phyloP scores from a whole-genome alignment of 2,888 invertebrate genomes.

The Antheraea yamamai region DNA sequence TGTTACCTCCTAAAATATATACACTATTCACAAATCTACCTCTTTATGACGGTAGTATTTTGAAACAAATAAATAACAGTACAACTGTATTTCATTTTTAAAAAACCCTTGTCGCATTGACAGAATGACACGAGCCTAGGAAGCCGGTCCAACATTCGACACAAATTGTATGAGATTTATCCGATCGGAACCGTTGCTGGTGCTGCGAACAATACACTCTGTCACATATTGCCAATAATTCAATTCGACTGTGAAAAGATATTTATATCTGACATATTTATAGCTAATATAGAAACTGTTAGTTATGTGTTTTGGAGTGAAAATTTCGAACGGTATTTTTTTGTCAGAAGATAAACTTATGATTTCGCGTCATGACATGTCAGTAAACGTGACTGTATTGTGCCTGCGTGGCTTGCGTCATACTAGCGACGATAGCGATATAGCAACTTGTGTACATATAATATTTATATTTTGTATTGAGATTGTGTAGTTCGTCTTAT shows the following conservation, averaged over 20 bases:
- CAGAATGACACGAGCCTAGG: constrained; percentile 6
- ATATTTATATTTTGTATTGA: no score
- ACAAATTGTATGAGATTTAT: constrained; percentile 25
- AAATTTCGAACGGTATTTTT: no score
- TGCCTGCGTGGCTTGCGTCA: no score
- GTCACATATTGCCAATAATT: constrained; percentile 16
- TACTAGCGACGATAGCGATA: no score
- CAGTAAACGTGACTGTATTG: no score
- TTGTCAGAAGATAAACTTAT: no score
- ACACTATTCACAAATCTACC: no score
- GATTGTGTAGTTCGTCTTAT: no score
- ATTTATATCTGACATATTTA: constrained; percentile 9
- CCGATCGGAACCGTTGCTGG: constrained; percentile 22
- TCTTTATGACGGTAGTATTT: no score
- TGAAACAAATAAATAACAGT: not conserved
- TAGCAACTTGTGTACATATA: no score
- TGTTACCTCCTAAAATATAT: no score
- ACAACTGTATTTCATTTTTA: not conserved
- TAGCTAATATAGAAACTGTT: constrained; percentile 10
- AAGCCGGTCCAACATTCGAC: constrained; percentile 17
- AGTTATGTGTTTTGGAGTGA: not conserved
- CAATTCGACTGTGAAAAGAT: constrained; percentile 3
- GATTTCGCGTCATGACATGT: no score
- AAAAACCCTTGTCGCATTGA: constrained; percentile 11
- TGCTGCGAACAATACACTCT: constrained; percentile 16